Percentiles rank a stretch among this genome's conserved stretches.
These are phyloP conservation scores for Neoseiulus cucumeris DNA, from an alignment of 1,140 invertebrate species.

Conservation along the genomic window DNA sequence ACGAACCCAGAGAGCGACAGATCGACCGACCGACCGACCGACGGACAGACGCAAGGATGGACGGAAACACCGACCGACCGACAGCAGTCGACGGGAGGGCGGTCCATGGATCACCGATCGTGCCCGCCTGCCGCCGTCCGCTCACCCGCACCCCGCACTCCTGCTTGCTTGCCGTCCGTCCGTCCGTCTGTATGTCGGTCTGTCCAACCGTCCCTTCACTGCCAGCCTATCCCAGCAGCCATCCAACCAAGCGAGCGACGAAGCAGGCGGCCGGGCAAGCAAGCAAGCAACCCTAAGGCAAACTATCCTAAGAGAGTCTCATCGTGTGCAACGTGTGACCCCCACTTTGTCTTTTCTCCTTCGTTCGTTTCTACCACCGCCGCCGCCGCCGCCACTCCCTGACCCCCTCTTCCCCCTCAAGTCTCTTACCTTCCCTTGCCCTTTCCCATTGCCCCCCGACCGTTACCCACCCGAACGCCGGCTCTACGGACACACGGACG, in stretches of 20 bases:
- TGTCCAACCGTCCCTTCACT: too few relatives aligned
- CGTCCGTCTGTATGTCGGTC: neutral
- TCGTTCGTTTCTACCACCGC: slow-evolving; percentile 6
- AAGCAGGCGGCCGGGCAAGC: too few relatives aligned
- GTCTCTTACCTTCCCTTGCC: neutral
- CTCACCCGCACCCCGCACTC: neutral
- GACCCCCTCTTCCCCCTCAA: neutral
- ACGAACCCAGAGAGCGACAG: too few relatives aligned
- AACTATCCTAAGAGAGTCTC: slow-evolving; percentile 12
- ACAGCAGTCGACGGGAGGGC: neutral
- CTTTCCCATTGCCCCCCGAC: neutral
- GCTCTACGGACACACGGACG: neutral
- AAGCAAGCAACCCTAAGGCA: neutral
- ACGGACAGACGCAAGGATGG: too few relatives aligned
- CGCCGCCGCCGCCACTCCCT: neutral
- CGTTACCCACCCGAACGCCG: neutral
- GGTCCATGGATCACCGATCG: neutral
- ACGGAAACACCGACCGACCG: too few relatives aligned
- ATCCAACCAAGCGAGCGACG: too few relatives aligned
- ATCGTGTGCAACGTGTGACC: slow-evolving; percentile 11
- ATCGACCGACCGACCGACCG: too few relatives aligned
- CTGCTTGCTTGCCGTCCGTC: neutral
- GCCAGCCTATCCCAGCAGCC: too few relatives aligned
- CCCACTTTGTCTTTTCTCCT: slow-evolving; percentile 7
- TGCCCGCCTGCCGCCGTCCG: neutral